phyloP scores from a whole-genome alignment of 2,113 vertebrate genomes.

The Turdus rufiventris region DNA sequence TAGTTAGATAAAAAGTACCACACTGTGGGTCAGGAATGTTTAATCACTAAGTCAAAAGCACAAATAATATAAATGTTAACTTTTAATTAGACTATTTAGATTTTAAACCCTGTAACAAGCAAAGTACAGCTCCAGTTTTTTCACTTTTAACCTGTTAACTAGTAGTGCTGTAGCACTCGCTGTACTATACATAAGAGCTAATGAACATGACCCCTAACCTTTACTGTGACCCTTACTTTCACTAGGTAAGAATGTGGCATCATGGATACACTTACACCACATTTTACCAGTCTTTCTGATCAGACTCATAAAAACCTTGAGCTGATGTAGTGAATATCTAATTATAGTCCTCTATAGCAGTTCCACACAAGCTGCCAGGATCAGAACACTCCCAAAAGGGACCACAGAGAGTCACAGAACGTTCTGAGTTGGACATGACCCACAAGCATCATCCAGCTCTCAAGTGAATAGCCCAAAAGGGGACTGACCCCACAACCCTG shows the following conservation, averaged over 20 bases:
- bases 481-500: not conserved
- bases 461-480: not conserved
- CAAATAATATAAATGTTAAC: too few relatives aligned
- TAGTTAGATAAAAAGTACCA: too few relatives aligned
- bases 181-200: too few relatives aligned
- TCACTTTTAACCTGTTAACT: too few relatives aligned
- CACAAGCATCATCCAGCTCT: not conserved
- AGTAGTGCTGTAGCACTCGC: too few relatives aligned
- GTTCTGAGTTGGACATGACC: not conserved
- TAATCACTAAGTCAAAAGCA: too few relatives aligned
- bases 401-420: not conserved
- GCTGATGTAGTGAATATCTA: not conserved
- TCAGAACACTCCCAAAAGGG: not conserved
- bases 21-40: too few relatives aligned
- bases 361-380: rapidly evolving
- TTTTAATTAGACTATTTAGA: too few relatives aligned
- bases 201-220: too few relatives aligned
- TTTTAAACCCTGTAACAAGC: too few relatives aligned
- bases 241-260: not conserved
- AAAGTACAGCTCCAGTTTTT: too few relatives aligned
- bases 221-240: not conserved
- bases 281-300: not conserved
- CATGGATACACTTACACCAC: not conserved
- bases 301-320: not conserved
- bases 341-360: not conserved